phyloP scores from a whole-genome alignment of 2,888 invertebrate genomes.

The Kryphioiulus occultus region DNA sequence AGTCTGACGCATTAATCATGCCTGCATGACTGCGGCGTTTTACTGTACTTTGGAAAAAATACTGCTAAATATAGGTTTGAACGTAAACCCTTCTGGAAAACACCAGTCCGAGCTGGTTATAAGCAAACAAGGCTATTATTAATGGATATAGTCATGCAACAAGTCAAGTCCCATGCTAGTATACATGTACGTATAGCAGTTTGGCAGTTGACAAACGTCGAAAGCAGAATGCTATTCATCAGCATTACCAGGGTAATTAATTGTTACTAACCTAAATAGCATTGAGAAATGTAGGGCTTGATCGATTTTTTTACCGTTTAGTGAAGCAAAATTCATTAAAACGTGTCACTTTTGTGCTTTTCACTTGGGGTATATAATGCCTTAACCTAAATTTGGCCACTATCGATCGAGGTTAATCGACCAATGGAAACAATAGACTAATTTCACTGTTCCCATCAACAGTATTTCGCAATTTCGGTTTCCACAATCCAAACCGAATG shows the following conservation, averaged over 20 bases:
- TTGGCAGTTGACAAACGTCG: neutral
- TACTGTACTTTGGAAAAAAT: neutral
- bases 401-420: neutral
- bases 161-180: neutral
- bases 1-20: neutral
- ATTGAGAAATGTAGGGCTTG: neutral
- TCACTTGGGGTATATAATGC: neutral
- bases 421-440: neutral
- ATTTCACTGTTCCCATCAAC: neutral
- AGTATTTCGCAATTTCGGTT: neutral
- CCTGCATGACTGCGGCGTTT: neutral
- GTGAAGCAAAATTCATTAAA: neutral
- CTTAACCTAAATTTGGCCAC: neutral
- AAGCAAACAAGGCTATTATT: neutral
- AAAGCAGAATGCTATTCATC: neutral
- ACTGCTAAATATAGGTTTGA: neutral
- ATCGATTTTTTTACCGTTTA: neutral
- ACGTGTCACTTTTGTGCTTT: neutral
- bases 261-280: neutral
- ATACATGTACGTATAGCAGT: neutral
- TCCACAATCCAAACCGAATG: neutral
- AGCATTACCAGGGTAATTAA: neutral
- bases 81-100: neutral
- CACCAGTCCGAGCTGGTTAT: neutral
- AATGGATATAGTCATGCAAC: constrained; percentile 24